Evolutionary conservation across 2,113 vertebrate genomes (phyloP).

Genomic region (Sciurus niger): DNA sequence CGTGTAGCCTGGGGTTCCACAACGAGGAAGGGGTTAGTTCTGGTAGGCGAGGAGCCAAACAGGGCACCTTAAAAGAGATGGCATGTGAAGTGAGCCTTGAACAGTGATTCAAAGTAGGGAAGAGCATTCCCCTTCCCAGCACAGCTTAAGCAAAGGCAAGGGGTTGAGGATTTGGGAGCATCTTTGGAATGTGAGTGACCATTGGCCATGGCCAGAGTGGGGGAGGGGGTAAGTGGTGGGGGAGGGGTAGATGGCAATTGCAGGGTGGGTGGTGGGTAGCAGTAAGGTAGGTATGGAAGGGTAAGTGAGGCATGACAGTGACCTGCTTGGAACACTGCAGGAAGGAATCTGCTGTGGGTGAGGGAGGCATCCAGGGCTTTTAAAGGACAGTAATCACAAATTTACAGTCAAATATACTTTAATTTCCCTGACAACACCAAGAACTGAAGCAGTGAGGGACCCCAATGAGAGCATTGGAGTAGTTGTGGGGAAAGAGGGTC

Average conservation of each 20-base stretch:
- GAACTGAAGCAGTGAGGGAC: neutral
- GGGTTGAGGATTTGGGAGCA: neutral
- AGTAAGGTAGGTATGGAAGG: neutral
- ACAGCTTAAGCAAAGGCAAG: neutral
- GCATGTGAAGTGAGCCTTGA: neutral
- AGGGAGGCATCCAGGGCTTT: neutral
- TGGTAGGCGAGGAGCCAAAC: neutral
- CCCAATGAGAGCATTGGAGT: neutral
- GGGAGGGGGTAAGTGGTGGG: neutral
- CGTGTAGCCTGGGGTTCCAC: neutral
- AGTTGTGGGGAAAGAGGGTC: neutral
- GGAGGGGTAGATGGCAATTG: neutral
- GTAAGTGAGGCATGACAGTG: neutral
- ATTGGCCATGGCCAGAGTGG: neutral
- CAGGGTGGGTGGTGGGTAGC: neutral
- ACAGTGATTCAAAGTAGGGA: neutral
- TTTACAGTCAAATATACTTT: neutral
- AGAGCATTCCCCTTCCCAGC: neutral
- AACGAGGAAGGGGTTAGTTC: neutral
- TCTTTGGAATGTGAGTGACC: neutral
- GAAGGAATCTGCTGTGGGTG: neutral
- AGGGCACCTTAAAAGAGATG: conserved; percentile 2
- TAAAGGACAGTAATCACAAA: neutral
- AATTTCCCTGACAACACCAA: neutral
- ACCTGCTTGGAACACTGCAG: neutral